Conservation (phyloP, 2,888 invertebrate species). For the Glaucopsyche alexis region DNA sequence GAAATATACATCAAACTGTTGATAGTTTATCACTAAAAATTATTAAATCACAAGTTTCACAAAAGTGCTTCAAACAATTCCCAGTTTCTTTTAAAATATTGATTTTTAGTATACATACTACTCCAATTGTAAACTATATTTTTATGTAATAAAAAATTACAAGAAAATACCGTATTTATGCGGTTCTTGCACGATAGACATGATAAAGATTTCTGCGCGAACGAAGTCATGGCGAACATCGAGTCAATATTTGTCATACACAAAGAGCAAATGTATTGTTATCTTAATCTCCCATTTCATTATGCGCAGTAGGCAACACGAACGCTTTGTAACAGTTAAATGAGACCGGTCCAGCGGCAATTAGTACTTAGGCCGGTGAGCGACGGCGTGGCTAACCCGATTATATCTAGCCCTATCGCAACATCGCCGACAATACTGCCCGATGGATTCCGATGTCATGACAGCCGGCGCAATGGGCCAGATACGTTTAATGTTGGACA, state of each 20-base stretch:
- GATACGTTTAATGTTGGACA: constrained; percentile 51
- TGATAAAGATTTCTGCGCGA: not conserved
- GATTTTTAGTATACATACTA: too few species aligned
- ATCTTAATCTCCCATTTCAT: constrained; percentile 23
- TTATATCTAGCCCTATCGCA: constrained; percentile 67
- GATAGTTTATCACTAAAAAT: too few species aligned
- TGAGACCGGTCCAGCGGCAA: constrained; percentile 59
- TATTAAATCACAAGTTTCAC: too few species aligned
- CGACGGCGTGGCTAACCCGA: constrained; percentile 73
- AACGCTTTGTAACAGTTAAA: constrained; percentile 29
- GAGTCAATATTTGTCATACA: constrained; percentile 13
- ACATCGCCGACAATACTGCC: constrained; percentile 62
- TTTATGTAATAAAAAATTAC: too few species aligned
- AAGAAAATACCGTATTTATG: too few species aligned
- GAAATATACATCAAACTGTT: too few species aligned
- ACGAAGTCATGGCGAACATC: not conserved
- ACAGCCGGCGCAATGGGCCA: constrained; percentile 53
- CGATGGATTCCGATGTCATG: constrained; percentile 63
- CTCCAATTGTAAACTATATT: too few species aligned
- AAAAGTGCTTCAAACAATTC: too few species aligned
- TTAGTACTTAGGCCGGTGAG: constrained; percentile 70
- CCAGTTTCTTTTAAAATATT: too few species aligned
- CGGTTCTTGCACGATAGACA: too few species aligned
- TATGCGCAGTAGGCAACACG: constrained; percentile 10
- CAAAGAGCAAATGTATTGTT: constrained; percentile 9